Base-by-base conservation (phyloP, 1,140 invertebrate species). In the Listronotus oregonensis region DNA sequence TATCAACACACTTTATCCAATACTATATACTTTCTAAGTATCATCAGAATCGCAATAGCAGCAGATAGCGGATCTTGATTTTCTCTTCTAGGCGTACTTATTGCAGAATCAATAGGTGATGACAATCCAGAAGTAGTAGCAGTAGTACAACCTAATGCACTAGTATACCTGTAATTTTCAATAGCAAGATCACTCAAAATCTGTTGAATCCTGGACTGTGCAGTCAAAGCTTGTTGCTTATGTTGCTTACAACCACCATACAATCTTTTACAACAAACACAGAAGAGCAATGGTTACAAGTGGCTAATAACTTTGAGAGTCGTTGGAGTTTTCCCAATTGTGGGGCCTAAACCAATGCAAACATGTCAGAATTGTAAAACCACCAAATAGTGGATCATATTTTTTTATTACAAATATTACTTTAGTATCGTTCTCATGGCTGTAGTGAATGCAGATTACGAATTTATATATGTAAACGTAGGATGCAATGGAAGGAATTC, bases 361-460 rank as follows among this genome's bases (percentile, higher is more conserved):
- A 39, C 37, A 39, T 39, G 37, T 39, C 37, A 39, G 12, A 39
- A 39, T 39, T 39, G 37, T 39, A 39, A 39, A 39, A 39, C 37
- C 37, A 39, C 37, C 37, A 39, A 39, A 39, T 39, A 39, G 37
- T 39, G 6, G 12, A 12, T 39, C 6, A 8, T 12, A 12, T 39
- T 39, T 12, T 39, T 12, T 8, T 39, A 12, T 6, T 12, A 8
- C 7, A 8, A 6, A 12, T 39, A 12, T 8, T 8, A n/a, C n/a
- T n/a, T n/a, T n/a, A n/a, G n/a, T n/a, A n/a, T n/a, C n/a, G n/a
- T n/a, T n/a, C n/a, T n/a, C n/a, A n/a, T n/a, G n/a, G n/a, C n/a
- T n/a, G n/a, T n/a, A n/a, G n/a, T n/a, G n/a, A n/a, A n/a, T n/a
- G n/a, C n/a, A n/a, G n/a, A n/a, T n/a, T n/a, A n/a, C n/a, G n/a